These are phyloP conservation scores for Chitala chitala DNA, from an alignment of 2,113 vertebrate genomes.

Conservation along the genomic window DNA sequence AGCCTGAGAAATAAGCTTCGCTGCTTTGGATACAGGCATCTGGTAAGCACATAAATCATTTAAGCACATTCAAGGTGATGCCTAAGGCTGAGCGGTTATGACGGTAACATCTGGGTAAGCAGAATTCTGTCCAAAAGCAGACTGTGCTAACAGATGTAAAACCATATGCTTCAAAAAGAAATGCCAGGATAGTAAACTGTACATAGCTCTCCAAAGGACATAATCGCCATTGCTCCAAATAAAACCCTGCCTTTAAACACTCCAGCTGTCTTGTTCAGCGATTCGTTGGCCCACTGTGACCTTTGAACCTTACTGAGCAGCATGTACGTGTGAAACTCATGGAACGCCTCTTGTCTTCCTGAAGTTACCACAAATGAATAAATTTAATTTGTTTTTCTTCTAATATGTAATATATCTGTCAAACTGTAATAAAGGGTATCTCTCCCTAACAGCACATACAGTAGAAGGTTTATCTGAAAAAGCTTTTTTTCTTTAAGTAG, in stretches of 20 bases:
- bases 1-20: background rate
- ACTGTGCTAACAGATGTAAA: background rate
- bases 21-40: background rate
- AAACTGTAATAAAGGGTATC: too few species aligned
- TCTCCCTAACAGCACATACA: too few species aligned
- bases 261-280: conserved; percentile 18
- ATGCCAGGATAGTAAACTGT: background rate
- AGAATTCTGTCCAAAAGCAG: background rate
- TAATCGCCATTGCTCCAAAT: background rate
- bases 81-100: background rate
- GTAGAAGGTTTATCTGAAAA: too few species aligned
- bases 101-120: background rate
- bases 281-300: too few species aligned
- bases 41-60: background rate
- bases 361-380: too few species aligned
- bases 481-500: too few species aligned
- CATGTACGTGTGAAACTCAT: too few species aligned
- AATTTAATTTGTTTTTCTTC: too few species aligned
- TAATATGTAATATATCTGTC: too few species aligned
- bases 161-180: background rate
- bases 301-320: too few species aligned
- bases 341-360: too few species aligned
- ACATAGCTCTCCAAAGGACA: background rate
- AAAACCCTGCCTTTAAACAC: conserved; percentile 6
- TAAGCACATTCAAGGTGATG: background rate